Base-by-base conservation (phyloP, 1,140 invertebrate genomes). In the Gonioctena quinquepunctata region DNA sequence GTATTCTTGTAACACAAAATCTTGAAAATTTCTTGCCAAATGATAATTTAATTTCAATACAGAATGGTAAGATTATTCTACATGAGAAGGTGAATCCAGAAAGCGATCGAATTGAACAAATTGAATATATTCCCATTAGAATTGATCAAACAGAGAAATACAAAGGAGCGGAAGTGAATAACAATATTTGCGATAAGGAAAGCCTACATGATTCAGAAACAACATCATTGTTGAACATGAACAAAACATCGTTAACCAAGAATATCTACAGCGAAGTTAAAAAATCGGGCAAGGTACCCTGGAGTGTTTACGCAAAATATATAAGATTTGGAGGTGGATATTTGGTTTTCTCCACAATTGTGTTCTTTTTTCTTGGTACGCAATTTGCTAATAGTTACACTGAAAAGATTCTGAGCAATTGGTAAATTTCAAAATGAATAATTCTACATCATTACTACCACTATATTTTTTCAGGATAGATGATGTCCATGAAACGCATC, bases 1-100 rank as follows among this genome's bases (percentile, higher is more conserved):
- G 90, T 1, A 88, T 97, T 49, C 86, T 81, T 84, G 94, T 62
- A 89, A 95, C 33, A 94, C 94, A 26, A 93, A 94, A 96, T 49
- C 42, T 65, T 0, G 70, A 71, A 49, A 67, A 69, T 33, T 56
- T 74, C 60, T 59, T 74, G 2, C 57, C 22, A 22, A 70, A 64
- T 25, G 74, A 79, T 25, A 69, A 72, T 42, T n/a, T 77, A 16
- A 68, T 77, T n/a, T 25, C 77, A 27, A 64, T 75, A 27, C 68
- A 74, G 18, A 65, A 70, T 8, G 71, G 70, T 19, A 42, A 18
- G 7, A 68, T 76, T 16, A 69, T 68, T 56, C 73, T 60, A 63
- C 18, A 71, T 68, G 62, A 23, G 52, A 8, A 63, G 59, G 5
- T 59, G 62, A 33, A 59, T 66, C 7, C 60, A 33, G 22, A 25